A percentile compares a stretch with the other conserved stretches of the same genome.
Evolutionary conservation across 2,888 invertebrate species (phyloP).

Genomic region (Gryllus longicercus): DNA sequence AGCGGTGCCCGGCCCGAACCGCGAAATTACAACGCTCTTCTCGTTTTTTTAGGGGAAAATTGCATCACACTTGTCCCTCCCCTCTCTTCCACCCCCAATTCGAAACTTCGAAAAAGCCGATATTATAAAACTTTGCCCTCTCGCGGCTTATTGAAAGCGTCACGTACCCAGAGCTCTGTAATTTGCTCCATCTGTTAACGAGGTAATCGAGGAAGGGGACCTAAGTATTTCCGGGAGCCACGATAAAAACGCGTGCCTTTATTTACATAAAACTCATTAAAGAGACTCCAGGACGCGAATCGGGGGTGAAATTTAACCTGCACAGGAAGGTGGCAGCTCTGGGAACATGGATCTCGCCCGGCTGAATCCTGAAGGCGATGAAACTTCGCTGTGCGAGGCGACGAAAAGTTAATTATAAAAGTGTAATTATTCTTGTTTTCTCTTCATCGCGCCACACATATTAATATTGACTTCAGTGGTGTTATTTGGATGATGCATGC

Average conservation of each 20-base stretch:
- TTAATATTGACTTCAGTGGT: not conserved
- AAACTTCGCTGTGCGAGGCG: not conserved
- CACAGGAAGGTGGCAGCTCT: not conserved
- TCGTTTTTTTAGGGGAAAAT: not conserved
- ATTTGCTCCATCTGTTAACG: constrained; percentile 17
- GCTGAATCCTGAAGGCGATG: not conserved
- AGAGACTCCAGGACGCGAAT: not conserved
- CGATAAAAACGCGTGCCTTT: constrained; percentile 9
- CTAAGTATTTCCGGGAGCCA: not conserved
- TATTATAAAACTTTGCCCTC: not conserved
- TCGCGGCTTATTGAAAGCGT: not conserved
- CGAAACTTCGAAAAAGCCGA: constrained; percentile 8
- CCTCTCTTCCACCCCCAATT: constrained; percentile 17
- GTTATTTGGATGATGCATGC: not conserved
- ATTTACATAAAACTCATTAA: constrained; percentile 17
- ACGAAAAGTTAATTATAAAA: not conserved
- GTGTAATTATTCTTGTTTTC: constrained; percentile 17
- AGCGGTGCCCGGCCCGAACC: not conserved
- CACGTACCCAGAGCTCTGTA: not conserved
- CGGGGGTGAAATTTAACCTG: constrained; percentile 11
- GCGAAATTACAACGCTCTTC: not conserved
- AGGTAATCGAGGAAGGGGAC: not conserved
- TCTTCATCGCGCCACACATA: not conserved
- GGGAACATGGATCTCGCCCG: not conserved
- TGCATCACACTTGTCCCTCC: not conserved